Base-by-base conservation (phyloP, 2,113 vertebrate genomes). In the Arizona elegans region DNA sequence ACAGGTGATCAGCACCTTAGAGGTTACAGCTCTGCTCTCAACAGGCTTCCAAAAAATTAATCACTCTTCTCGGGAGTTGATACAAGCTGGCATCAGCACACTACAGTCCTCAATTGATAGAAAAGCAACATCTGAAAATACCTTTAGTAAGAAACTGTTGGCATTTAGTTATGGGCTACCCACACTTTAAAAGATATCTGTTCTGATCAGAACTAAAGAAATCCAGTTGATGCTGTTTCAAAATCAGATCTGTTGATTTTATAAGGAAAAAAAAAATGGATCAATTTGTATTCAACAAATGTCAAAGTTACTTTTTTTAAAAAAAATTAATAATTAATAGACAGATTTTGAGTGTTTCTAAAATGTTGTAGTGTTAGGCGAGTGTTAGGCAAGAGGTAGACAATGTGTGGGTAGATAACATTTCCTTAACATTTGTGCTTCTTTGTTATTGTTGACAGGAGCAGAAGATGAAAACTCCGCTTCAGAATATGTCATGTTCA, bases 381-480 rank as follows among this genome's bases (percentile, higher is more conserved):
- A 89, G 56, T 70, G 38, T 90, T 92, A 95, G 86, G 81, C 15
- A 86, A 65, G 93, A 94, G 90, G 81, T 12, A 95, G 81, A 93
- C 81, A 55, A 21, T n/a, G 1, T 88, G 92, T 92, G 92, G 91
- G 53, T 53, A 92, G 91, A 92, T 94, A 53, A 38, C 58, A 10
- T 93, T 90, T 87, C 56, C 50, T 93, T n/a, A 90, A 87, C 85
- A 92, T 91, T 87, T 26, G 0, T 24, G 92, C 8, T 1, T 89
- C 21, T 92, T 93, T 87, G 6, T 90, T 96, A 29, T 96, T 94
- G 85, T 62, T 96, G 75, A 55, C 92, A 92, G 92, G 1, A 94
- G 5, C 12, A 94, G 93, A 92, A 86, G 91, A 75, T 55, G 3
- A 94, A 94, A 95, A 88, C 90, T 29, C 43, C 93, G 17, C 54